A percentile compares a stretch with the other conserved stretches of the same genome.
Conservation (phyloP, 2,113 vertebrate species). For the Neolamprologus kungweensis region DNA sequence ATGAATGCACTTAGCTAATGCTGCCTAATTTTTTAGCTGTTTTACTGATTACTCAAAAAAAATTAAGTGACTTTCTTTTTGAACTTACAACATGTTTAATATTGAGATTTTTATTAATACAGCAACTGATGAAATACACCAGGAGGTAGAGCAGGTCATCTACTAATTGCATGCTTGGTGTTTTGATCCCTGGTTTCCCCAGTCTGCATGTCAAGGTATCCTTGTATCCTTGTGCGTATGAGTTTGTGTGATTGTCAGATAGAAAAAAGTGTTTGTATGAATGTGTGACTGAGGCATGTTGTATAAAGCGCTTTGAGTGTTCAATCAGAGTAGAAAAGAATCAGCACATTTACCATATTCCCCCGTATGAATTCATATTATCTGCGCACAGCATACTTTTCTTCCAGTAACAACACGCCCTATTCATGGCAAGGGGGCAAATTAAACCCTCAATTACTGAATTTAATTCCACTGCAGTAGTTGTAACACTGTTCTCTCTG, state of each 20-base stretch:
- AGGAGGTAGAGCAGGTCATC: background rate
- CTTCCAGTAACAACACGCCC: background rate
- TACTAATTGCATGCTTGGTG: background rate
- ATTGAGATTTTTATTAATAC: background rate
- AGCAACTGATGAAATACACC: background rate
- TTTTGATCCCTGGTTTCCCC: background rate
- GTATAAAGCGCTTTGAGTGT: background rate
- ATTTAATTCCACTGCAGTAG: background rate
- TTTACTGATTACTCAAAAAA: background rate
- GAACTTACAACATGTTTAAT: background rate
- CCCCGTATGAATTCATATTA: background rate
- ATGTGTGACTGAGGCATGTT: background rate
- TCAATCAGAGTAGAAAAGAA: background rate
- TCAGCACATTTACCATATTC: background rate
- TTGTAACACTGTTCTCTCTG: background rate
- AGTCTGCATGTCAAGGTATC: background rate
- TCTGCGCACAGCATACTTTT: background rate
- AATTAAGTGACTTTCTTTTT: background rate
- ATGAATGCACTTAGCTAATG: background rate
- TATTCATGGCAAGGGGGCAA: background rate
- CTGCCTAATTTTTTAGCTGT: fast-evolving
- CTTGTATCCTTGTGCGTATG: background rate
- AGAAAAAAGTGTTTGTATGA: background rate
- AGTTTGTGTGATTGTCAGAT: background rate
- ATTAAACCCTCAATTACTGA: background rate